phyloP scores from a whole-genome alignment of 2,113 vertebrate genomes.

The Phasianus colchicus region DNA sequence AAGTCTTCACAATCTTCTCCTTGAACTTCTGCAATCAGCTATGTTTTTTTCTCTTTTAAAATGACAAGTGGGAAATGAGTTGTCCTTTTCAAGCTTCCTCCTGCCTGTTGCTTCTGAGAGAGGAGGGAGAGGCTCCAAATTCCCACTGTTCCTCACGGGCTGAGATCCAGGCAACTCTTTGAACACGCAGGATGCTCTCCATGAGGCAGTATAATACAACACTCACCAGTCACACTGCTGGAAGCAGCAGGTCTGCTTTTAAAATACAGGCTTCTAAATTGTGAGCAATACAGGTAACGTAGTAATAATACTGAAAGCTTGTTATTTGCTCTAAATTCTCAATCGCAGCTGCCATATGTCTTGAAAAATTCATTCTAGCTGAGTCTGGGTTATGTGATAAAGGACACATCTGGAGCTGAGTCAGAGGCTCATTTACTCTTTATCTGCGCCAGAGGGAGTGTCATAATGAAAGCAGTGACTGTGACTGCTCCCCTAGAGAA shows the following conservation, averaged over 20 bases:
- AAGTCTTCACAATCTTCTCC: background rate
- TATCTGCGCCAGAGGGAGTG: background rate
- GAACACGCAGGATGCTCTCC: background rate
- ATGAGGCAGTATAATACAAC: background rate
- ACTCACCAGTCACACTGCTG: background rate
- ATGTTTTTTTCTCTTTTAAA: background rate
- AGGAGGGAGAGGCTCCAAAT: background rate
- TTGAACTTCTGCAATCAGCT: background rate
- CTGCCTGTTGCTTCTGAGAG: background rate
- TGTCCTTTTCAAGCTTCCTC: background rate
- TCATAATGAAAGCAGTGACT: background rate
- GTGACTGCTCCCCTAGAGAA: background rate
- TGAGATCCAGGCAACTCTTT: background rate
- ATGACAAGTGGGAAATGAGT: background rate
- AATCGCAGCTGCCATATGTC: background rate
- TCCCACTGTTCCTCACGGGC: background rate
- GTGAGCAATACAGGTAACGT: background rate
- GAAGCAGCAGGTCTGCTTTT: background rate
- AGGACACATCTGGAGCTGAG: background rate
- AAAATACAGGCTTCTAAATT: background rate
- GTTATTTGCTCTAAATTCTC: background rate
- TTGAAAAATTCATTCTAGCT: constrained; percentile 13
- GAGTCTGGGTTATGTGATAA: background rate
- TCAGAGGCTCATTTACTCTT: constrained; percentile 16
- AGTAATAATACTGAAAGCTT: background rate